Evolutionary conservation across 2,113 vertebrate genomes (phyloP), one percentile per base, ranked within the genome.

Genomic region (Coregonus clupeaformis): DNA sequence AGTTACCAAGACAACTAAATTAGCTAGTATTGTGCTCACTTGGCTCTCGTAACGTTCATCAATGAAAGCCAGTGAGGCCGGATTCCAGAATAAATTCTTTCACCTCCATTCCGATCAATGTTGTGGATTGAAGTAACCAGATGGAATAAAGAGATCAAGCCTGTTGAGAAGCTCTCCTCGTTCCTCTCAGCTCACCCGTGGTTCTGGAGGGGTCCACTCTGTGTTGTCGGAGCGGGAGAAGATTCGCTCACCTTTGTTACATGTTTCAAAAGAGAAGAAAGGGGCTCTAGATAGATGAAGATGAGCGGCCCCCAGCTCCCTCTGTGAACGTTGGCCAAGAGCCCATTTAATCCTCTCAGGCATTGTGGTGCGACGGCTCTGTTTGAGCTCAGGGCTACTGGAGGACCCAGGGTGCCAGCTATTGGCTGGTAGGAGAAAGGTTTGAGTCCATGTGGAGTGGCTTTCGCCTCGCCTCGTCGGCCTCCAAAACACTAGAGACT

Each of bases 241-340:
- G 76, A 85, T 86, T 90, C 85, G 82, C 78, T 77, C 81, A 86
- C 80, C 84, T 91, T 91, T 91, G 89, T 91, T 73, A 42, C 13
- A 69, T n/a, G n/a, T 81, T 86, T 87, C 66, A 70, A 45, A 76
- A 78, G 75, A 36, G 72, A 76, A 86, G 86, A 83, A 88, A 87
- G 82, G 80, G 81, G 81, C 68, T 77, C 65, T 77, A 77, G 84
- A 83, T 79, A 55, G 77, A 71, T 70, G 78, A 72, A 69, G 64
- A 78, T 73, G 79, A 74, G 74, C 86, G 84, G 71, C 76, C 77
- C 68, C 18, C 69, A 68, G 29, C 74, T 73, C 60, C 73, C 78
- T 71, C 59, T 86, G 68, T 88, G 87, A 83, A 86, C 77, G 60
- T 82, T 55, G 65, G 81, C 84, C 76, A 87, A 84, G 86, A 82